These are phyloP conservation scores for Anoplolepis gracilipes DNA, from an alignment of 1,140 invertebrate species.

Conservation along the genomic window DNA sequence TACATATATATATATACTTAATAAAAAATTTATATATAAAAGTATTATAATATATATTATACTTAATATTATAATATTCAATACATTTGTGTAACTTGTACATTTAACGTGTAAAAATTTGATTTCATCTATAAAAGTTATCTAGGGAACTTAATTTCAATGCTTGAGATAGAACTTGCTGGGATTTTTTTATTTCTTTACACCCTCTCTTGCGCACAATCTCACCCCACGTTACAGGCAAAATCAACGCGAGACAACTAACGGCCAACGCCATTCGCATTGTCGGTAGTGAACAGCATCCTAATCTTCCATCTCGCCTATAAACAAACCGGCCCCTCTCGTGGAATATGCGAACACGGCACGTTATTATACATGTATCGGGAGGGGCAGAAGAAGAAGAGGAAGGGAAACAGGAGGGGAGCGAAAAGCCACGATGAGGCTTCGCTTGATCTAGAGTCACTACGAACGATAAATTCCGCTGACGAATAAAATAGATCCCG, in stretches of 20 bases:
- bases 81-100: not conserved
- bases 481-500: constrained; percentile 84
- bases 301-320: constrained; percentile 76
- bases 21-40: not conserved
- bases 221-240: constrained; percentile 21
- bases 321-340: not conserved
- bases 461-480: constrained; percentile 83
- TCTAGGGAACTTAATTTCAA: not conserved
- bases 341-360: constrained; percentile 45
- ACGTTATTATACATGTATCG: constrained; percentile 64
- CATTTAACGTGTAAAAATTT: not conserved
- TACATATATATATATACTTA: not conserved
- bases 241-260: constrained; percentile 53
- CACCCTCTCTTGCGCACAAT: not conserved
- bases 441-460: constrained; percentile 81
- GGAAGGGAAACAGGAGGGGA: constrained; percentile 20
- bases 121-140: not conserved
- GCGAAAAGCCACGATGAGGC: constrained; percentile 45
- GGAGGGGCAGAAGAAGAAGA: constrained; percentile 32
- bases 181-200: not conserved
- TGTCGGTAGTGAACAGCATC: constrained; percentile 79
- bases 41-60: not conserved
- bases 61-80: not conserved
- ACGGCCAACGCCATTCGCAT: constrained; percentile 54
- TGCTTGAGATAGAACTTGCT: not conserved